Percentiles rank a stretch among this genome's conserved stretches.
Evolutionary conservation across 2,797 vertebrate species (phyloP).

Genomic region (Agapornis canus): DNA sequence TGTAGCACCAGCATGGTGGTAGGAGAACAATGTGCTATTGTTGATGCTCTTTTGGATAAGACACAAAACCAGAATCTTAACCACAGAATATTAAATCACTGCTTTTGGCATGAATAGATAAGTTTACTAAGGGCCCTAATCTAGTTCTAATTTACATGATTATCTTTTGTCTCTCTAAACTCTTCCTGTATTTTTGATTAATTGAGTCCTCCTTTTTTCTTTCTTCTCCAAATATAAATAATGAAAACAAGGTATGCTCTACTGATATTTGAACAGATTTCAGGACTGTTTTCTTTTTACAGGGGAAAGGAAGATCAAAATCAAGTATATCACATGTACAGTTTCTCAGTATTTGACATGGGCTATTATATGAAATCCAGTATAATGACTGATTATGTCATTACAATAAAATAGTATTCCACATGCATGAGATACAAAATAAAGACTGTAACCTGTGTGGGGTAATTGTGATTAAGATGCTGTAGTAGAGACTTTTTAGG

Average conservation of each 20-base stretch:
- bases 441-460: background rate
- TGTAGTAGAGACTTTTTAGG: background rate
- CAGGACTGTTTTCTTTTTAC: background rate
- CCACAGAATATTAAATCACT: constrained; percentile 53
- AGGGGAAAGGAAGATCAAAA: background rate
- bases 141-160: constrained; percentile 21
- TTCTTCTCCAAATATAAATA: background rate
- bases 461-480: background rate
- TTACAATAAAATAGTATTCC: background rate
- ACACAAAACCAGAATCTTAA: constrained; percentile 34
- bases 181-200: constrained; percentile 57
- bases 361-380: background rate
- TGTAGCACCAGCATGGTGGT: background rate
- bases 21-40: constrained; percentile 47
- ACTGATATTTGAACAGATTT: constrained; percentile 22
- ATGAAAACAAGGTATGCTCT: background rate
- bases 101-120: constrained; percentile 49
- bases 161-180: constrained; percentile 36
- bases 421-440: background rate
- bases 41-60: constrained; percentile 42
- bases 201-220: background rate
- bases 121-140: constrained; percentile 29
- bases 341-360: background rate
- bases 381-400: background rate
- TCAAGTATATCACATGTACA: background rate